Conservation (phyloP, 2,113 vertebrate genomes). For the Petaurus breviceps region DNA sequence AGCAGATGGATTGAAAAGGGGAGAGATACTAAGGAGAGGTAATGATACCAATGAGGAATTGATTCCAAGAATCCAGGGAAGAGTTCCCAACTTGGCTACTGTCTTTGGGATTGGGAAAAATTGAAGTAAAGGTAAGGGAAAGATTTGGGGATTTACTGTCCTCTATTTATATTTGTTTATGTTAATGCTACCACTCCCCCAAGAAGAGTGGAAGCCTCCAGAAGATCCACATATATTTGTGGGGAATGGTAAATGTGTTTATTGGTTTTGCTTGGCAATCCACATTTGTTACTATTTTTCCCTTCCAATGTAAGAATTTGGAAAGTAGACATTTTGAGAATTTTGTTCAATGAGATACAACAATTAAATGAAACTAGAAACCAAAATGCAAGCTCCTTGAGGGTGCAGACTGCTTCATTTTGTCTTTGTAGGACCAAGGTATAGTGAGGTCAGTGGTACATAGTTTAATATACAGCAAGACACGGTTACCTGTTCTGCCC, state of each 20-base stretch:
- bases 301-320: background rate
- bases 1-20: background rate
- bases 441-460: background rate
- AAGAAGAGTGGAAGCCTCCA: background rate
- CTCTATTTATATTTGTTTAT: background rate
- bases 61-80: background rate
- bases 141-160: background rate
- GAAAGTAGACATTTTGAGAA: background rate
- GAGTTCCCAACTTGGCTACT: background rate
- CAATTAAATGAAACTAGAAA: background rate
- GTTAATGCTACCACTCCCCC: background rate
- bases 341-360: background rate
- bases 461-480: background rate
- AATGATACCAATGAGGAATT: background rate
- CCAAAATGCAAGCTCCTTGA: background rate
- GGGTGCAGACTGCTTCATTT: background rate
- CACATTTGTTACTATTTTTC: background rate
- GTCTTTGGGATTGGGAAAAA: background rate
- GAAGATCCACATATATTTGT: background rate
- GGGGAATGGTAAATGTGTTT: background rate
- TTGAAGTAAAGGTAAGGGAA: background rate
- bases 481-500: background rate
- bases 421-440: background rate
- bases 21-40: background rate
- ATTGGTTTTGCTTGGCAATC: background rate